Evolutionary conservation across 1,140 invertebrate genomes (phyloP).

Genomic region (Trichomalopsis sarcophagae): DNA sequence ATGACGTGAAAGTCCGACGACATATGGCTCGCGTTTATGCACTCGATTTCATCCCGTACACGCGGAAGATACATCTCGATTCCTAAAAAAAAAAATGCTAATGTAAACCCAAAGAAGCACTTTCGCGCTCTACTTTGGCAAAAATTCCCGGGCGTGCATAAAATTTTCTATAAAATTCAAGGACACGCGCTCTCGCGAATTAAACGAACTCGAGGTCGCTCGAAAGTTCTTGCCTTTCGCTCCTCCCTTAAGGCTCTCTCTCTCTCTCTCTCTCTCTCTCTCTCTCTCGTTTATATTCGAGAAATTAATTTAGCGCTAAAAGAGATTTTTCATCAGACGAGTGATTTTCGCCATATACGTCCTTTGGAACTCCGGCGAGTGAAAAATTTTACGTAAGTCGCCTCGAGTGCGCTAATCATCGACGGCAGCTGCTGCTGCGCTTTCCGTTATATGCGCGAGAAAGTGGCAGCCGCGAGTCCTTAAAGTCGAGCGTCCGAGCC

Average conservation of each 20-base stretch:
- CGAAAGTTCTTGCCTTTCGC: slow-evolving; percentile 36
- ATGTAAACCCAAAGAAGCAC: background rate
- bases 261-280: background rate
- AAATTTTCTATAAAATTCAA: slow-evolving; percentile 26
- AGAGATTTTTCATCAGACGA: no score
- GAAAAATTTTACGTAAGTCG: slow-evolving; percentile 39
- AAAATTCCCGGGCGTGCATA: no score
- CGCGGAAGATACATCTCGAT: no score
- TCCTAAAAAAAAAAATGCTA: slow-evolving; percentile 4
- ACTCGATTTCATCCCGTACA: no score
- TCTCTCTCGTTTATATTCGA: background rate
- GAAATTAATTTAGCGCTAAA: slow-evolving; percentile 18
- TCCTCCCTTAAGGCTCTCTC: background rate
- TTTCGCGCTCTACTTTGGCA: background rate
- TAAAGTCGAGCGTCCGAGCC: background rate
- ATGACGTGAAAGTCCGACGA: background rate
- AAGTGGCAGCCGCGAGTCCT: slow-evolving; percentile 20
- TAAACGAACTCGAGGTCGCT: slow-evolving; percentile 18
- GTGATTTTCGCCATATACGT: background rate
- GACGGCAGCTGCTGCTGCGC: background rate
- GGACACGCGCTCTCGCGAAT: background rate
- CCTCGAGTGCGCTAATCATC: background rate
- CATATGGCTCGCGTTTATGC: background rate
- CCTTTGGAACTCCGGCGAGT: background rate
- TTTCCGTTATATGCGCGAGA: slow-evolving; percentile 35